Percentiles rank a stretch among this genome's conserved stretches.
Conservation (phyloP, 2,888 invertebrate species). For the Rhagophthalmus giganteus region DNA sequence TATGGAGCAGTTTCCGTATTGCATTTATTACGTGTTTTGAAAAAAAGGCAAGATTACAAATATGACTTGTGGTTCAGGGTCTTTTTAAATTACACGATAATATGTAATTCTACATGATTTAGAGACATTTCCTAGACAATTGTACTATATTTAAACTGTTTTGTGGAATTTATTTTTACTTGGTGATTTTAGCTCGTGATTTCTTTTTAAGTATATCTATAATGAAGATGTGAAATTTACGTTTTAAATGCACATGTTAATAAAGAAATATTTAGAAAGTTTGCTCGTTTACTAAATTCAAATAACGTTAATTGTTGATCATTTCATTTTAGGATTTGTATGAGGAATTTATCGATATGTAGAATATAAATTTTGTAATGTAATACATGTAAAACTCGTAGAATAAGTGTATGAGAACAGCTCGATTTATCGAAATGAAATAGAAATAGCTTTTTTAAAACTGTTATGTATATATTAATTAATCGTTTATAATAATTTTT, state of each 20-base stretch:
- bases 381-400: too few relatives aligned
- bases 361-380: too few relatives aligned
- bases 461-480: too few relatives aligned
- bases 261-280: conserved; percentile 19
- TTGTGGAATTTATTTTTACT: conserved; percentile 14
- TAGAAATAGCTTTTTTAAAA: too few relatives aligned
- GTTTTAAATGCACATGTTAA: conserved; percentile 25
- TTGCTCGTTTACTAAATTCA: not conserved
- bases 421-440: too few relatives aligned
- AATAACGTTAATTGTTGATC: too few relatives aligned
- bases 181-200: conserved; percentile 25
- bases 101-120: conserved; percentile 3
- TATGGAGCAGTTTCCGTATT: not conserved
- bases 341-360: too few relatives aligned
- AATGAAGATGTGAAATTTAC: conserved; percentile 20
- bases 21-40: not conserved
- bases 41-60: not conserved
- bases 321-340: too few relatives aligned
- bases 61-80: conserved; percentile 8
- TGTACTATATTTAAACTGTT: conserved; percentile 7
- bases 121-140: not conserved
- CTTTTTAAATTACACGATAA: not conserved
- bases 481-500: too few relatives aligned
- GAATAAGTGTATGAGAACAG: too few relatives aligned
- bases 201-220: conserved; percentile 19